phyloP scores from a whole-genome alignment of 1,140 invertebrate species.

The Colletes latitarsis region DNA sequence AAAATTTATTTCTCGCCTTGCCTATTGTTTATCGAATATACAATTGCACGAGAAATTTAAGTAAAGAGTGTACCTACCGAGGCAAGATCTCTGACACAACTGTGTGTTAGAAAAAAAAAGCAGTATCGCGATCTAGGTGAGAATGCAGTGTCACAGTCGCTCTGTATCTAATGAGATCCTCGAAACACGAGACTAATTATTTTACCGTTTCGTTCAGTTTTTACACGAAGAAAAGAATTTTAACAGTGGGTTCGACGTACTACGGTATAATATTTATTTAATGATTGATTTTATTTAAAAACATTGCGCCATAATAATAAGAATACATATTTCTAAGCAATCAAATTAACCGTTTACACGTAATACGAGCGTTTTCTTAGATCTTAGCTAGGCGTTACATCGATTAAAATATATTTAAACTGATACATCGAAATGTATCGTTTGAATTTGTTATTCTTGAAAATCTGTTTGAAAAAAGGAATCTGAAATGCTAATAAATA shows the following conservation, averaged over 20 bases:
- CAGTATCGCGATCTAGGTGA: slow-evolving; percentile 48
- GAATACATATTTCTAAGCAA: too few relatives aligned
- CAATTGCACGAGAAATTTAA: neutral
- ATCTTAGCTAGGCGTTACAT: too few relatives aligned
- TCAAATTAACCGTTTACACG: too few relatives aligned
- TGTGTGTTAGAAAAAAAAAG: slow-evolving; percentile 48
- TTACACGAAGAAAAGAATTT: neutral
- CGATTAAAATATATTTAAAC: too few relatives aligned
- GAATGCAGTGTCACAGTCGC: slow-evolving; percentile 23
- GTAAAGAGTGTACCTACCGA: slow-evolving; percentile 30
- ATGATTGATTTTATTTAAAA: neutral
- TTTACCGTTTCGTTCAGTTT: slow-evolving; percentile 31
- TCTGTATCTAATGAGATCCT: slow-evolving; percentile 72
- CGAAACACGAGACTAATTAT: slow-evolving; percentile 66
- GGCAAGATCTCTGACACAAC: slow-evolving; percentile 42
- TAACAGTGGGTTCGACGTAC: neutral
- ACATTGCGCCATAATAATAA: too few relatives aligned
- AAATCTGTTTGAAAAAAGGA: too few relatives aligned
- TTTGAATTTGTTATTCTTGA: too few relatives aligned
- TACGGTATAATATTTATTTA: too few relatives aligned
- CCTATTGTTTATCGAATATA: neutral
- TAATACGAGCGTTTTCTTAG: too few relatives aligned
- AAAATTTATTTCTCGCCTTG: neutral
- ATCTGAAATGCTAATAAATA: too few relatives aligned
- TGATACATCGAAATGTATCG: too few relatives aligned